Percentiles rank a stretch among this genome's conserved stretches.
phyloP scores from a whole-genome alignment of 2,797 vertebrate species.

The Chloroceryle inda region DNA sequence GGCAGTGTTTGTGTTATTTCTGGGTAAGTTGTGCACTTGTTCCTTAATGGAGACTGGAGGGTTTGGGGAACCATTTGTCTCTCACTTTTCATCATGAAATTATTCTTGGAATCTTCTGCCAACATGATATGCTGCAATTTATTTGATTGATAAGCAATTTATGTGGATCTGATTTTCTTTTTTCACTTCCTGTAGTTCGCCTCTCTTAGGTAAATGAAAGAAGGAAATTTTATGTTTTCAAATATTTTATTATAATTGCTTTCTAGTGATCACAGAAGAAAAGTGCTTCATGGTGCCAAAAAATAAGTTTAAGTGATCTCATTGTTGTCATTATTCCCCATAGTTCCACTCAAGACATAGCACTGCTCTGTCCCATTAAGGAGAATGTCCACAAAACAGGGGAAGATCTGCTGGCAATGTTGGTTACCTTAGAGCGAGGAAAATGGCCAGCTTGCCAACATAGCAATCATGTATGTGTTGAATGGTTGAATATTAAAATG shows the following conservation, averaged over 20 bases:
- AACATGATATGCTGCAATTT: not conserved
- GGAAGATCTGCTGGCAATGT: not conserved
- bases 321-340: not conserved
- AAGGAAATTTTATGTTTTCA: not conserved
- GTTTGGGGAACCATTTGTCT: not conserved
- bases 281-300: not conserved
- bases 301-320: not conserved
- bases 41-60: not conserved
- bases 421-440: not conserved
- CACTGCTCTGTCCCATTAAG: not conserved
- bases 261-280: not conserved
- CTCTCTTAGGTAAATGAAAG: not conserved
- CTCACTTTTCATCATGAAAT: not conserved
- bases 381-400: not conserved
- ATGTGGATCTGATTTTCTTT: not conserved
- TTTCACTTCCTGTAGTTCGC: not conserved
- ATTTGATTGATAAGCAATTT: not conserved
- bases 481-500: too few species aligned
- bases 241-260: not conserved
- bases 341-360: not conserved
- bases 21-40: not conserved
- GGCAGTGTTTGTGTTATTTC: not conserved
- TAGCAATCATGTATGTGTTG: too few species aligned
- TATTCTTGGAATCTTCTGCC: not conserved
- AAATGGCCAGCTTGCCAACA: not conserved